Conservation (phyloP, 2,888 invertebrate species). For the Napeogenes inachia region DNA sequence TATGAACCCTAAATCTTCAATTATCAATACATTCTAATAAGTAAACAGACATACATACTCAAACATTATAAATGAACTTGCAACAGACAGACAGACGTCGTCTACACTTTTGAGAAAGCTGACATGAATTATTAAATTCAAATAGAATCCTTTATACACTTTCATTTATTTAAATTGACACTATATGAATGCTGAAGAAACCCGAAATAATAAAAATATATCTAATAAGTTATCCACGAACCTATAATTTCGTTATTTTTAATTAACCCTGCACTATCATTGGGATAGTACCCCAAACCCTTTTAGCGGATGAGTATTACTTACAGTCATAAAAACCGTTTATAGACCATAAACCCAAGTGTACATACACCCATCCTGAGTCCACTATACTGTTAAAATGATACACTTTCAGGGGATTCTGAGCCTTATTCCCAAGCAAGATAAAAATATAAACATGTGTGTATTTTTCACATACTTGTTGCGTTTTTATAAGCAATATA, state of each 20-base stretch:
- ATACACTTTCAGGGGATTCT: constrained; percentile 18
- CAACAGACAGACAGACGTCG: no score
- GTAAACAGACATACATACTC: no score
- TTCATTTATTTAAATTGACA: no score
- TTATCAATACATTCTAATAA: no score
- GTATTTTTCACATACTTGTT: constrained; percentile 72
- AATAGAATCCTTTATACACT: no score
- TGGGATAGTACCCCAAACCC: constrained; percentile 51
- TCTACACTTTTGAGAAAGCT: no score
- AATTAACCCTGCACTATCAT: constrained; percentile 49
- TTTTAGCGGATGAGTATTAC: constrained; percentile 75
- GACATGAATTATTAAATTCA: no score
- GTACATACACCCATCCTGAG: constrained; percentile 57
- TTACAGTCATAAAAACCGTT: constrained; percentile 65
- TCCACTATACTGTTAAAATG: constrained; percentile 26
- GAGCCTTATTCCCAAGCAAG: constrained; percentile 34
- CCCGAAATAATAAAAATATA: background rate
- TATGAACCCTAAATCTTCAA: no score
- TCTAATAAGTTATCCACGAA: background rate
- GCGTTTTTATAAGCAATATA: constrained; percentile 76
- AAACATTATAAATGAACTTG: no score
- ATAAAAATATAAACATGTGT: constrained; percentile 32
- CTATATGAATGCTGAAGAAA: no score
- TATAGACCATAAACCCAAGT: constrained; percentile 73
- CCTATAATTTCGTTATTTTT: constrained; percentile 51